phyloP scores from a whole-genome alignment of 2,888 invertebrate genomes.

The Tachina lurida region DNA sequence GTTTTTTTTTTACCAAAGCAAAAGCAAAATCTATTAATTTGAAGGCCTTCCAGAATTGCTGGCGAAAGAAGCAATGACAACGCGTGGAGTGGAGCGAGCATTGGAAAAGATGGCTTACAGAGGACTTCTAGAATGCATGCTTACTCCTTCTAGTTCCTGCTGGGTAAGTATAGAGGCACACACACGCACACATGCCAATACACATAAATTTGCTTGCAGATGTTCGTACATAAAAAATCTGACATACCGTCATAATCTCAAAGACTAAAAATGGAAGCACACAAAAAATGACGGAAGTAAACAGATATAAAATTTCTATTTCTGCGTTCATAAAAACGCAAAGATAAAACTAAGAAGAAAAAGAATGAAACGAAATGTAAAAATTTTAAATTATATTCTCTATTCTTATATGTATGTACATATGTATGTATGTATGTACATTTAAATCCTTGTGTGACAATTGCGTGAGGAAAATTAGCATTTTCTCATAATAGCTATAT shows the following conservation, averaged over 20 bases:
- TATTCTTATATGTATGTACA: constrained; percentile 12
- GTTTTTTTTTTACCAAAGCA: no score
- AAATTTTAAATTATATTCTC: constrained; percentile 49
- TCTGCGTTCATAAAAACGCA: constrained; percentile 45
- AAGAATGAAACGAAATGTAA: constrained; percentile 43
- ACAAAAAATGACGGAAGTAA: constrained; percentile 19
- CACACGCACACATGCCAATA: background rate
- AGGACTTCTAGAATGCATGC: no score
- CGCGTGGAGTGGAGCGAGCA: no score
- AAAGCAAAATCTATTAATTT: no score
- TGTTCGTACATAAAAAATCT: constrained; percentile 43
- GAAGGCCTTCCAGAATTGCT: no score
- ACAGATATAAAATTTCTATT: constrained; percentile 63
- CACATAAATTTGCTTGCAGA: constrained; percentile 3
- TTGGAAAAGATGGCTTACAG: no score
- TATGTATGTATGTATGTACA: background rate
- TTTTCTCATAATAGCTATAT: background rate
- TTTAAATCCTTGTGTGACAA: constrained; percentile 18
- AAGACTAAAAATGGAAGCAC: constrained; percentile 30
- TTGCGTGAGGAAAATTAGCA: background rate
- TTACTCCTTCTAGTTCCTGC: no score
- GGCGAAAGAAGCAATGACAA: no score
- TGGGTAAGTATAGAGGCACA: background rate
- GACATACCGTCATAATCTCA: constrained; percentile 63
- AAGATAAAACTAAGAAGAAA: constrained; percentile 33